A percentile compares a stretch with the other conserved stretches of the same genome.
These are phyloP conservation scores for Prietella phreatophila DNA, from an alignment of 2,113 vertebrate genomes.

Conservation along the genomic window DNA sequence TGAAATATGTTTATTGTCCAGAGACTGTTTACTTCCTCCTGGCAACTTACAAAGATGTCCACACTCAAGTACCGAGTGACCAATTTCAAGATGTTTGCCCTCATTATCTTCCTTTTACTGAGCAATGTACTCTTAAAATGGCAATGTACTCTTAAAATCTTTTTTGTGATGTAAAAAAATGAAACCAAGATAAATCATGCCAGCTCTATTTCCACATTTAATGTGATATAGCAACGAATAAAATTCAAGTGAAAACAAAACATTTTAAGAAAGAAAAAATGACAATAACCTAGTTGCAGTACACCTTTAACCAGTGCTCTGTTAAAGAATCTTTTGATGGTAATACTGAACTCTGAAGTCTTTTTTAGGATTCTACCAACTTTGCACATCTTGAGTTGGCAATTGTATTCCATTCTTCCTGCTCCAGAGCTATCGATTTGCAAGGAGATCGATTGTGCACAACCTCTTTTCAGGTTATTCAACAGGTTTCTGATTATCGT, in stretches of 20 bases:
- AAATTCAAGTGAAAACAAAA: too few species aligned
- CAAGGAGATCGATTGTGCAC: background rate
- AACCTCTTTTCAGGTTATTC: background rate
- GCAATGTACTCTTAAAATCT: background rate
- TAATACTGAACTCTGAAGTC: too few species aligned
- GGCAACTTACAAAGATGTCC: background rate
- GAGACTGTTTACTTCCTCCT: background rate
- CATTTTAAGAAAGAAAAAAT: too few species aligned
- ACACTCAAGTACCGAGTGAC: background rate
- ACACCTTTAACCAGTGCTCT: too few species aligned
- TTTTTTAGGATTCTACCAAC: too few species aligned
- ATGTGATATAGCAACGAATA: too few species aligned
- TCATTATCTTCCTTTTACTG: background rate
- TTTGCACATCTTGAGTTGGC: background rate
- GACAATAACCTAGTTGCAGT: too few species aligned
- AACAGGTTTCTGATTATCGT: background rate
- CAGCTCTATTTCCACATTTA: too few species aligned
- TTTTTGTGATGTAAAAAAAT: too few species aligned
- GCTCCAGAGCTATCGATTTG: background rate
- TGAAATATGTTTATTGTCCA: too few species aligned
- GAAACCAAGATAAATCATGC: too few species aligned
- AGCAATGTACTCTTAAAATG: background rate
- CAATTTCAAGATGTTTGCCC: background rate
- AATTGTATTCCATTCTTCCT: background rate
- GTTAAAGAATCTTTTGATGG: too few species aligned